phyloP scores from a whole-genome alignment of 2,113 vertebrate genomes.

The Fulica atra region DNA sequence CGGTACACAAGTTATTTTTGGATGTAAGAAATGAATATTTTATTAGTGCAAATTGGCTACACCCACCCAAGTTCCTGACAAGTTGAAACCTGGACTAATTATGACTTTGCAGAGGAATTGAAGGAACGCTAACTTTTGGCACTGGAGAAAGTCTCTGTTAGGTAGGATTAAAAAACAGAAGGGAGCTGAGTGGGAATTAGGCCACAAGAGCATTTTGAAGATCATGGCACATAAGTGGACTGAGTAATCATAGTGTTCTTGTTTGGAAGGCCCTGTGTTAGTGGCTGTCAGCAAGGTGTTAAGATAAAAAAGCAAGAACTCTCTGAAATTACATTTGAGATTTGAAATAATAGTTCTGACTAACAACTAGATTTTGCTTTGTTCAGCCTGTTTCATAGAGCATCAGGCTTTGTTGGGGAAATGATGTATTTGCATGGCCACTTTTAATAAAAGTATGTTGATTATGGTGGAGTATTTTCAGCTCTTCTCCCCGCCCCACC shows the following conservation, averaged over 20 bases:
- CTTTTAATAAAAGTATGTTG: background rate
- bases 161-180: background rate
- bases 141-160: background rate
- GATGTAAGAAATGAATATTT: background rate
- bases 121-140: background rate
- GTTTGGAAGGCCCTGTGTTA: background rate
- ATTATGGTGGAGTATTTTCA: background rate
- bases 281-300: background rate
- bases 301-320: background rate
- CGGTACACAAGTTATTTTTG: background rate
- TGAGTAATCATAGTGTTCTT: background rate
- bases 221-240: background rate
- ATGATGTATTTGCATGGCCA: background rate
- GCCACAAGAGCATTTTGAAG: background rate
- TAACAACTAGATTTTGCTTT: background rate
- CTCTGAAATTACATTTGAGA: background rate
- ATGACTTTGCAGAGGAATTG: background rate
- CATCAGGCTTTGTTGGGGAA: background rate
- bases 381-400: background rate
- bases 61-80: background rate
- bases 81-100: background rate
- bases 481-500: background rate
- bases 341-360: background rate
- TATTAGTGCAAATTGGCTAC: background rate
- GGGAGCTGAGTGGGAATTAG: background rate